Percentiles rank a stretch among this genome's conserved stretches.
Evolutionary conservation across 1,140 invertebrate genomes (phyloP).

Genomic region (Acromyrmex heyeri): DNA sequence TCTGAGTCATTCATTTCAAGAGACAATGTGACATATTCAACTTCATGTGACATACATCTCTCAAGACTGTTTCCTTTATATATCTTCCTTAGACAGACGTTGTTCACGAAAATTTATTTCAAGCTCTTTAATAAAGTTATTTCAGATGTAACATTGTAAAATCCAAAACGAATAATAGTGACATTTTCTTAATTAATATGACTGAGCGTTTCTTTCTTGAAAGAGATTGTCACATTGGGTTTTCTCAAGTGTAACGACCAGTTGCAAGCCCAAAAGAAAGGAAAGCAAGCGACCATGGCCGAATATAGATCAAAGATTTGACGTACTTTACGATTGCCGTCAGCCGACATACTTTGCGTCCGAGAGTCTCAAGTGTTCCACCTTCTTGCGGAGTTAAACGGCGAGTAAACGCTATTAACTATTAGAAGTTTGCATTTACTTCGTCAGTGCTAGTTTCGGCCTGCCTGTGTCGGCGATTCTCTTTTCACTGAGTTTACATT

Average conservation of each 20-base stretch:
- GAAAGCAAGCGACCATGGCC: constrained; percentile 44
- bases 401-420: constrained; percentile 77
- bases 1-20: not conserved
- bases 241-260: constrained; percentile 24
- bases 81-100: not conserved
- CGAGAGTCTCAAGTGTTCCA: constrained; percentile 42
- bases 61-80: not conserved
- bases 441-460: not conserved
- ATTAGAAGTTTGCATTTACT: constrained; percentile 74
- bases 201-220: not conserved
- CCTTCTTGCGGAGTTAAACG: constrained; percentile 66
- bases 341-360: constrained; percentile 50
- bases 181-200: constrained; percentile 25
- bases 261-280: not conserved
- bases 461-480: constrained; percentile 19
- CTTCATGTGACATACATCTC: not conserved
- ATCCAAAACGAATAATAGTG: not conserved
- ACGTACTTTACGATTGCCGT: constrained; percentile 83
- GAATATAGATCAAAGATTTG: constrained; percentile 85
- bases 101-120: not conserved
- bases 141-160: not conserved
- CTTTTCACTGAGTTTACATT: constrained; percentile 39
- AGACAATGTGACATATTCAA: not conserved
- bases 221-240: not conserved
- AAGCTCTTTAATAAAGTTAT: not conserved